These are phyloP conservation scores for Brachionus paranguensis DNA, from an alignment of 1,140 invertebrate species.

Conservation along the genomic window DNA sequence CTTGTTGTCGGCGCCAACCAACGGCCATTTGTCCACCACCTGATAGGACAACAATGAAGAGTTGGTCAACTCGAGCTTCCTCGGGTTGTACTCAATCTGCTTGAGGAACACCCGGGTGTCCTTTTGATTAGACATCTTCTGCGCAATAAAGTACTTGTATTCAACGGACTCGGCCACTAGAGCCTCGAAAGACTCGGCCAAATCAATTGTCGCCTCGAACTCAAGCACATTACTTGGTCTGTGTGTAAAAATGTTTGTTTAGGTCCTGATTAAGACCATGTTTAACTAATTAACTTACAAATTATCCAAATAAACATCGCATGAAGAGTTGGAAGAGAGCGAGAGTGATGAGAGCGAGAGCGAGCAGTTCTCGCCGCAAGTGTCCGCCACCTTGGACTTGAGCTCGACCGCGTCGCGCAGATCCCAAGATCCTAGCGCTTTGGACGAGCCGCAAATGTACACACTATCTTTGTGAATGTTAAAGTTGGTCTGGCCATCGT, in stretches of 20 bases:
- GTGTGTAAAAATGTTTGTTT: not conserved
- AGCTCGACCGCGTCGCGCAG: not conserved
- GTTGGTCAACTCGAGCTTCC: not conserved
- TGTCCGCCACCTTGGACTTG: not conserved
- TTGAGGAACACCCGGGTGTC: conserved; percentile 2
- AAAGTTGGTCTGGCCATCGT: not conserved
- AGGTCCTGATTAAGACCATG: not conserved
- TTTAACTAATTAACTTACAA: conserved; percentile 17
- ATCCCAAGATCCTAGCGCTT: conserved; percentile 8
- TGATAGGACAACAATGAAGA: not conserved
- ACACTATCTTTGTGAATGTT: conserved; percentile 30
- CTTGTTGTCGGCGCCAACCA: not conserved
- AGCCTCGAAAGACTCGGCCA: not conserved
- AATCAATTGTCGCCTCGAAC: conserved; percentile 12
- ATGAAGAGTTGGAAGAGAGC: not conserved
- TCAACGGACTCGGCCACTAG: not conserved
- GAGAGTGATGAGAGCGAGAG: not conserved
- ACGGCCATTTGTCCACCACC: conserved; percentile 18
- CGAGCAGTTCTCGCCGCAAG: not conserved
- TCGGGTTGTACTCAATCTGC: conserved; percentile 12
- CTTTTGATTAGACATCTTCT: conserved; percentile 6
- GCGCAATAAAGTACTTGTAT: conserved; percentile 36
- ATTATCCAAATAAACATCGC: not conserved
- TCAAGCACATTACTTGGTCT: conserved; percentile 10
- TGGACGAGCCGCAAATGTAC: conserved; percentile 20